Evolutionary conservation across 2,888 invertebrate species (phyloP), one percentile per base, ranked within the genome.

Genomic region (Drosophila helvetica): DNA sequence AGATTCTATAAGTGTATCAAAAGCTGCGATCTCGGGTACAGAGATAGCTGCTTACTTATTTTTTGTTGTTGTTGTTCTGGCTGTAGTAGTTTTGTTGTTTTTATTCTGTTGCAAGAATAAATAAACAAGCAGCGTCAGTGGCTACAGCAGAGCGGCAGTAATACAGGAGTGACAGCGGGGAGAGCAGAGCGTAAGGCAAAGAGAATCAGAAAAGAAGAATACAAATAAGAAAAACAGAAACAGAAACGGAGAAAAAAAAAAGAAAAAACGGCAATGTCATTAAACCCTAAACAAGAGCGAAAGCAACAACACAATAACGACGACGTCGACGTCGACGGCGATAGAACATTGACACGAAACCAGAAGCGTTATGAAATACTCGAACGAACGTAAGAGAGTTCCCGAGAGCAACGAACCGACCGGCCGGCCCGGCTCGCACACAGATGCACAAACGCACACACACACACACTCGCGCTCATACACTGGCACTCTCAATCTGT

Each of bases 211-310:
- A 42, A 56, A 38, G 45, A 51, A 52, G 64, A 65, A 71, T 59
- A 66, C 67, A 68, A 72, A 45, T 55, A 74, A 64, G 50, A 48
- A 65, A 61, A 66, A 67, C 68, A 64, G 60, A 74, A 65, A 63
- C 59, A 33, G 71, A 62, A 67, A 57, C 43, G 3, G 30, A 57
- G 64, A 52, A 63, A 61, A 19, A 45, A 59, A 59, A 48, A 61
- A 58, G 67, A 83, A 83, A 86, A 80, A 78, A 78, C 78, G 84
- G 88, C 88, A 88, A 89, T 86, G 89, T 89, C 89, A 89, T 90
- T 89, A 89, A 89, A 89, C 89, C 88, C 88, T 90, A 84, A 88
- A 88, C 80, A 82, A 88, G 80, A 82, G 85, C 88, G 86, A 88
- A 86, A 82, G 80, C 78, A 85, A 88, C 81, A 87, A 80, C 75